Percentiles rank a stretch among this genome's conserved stretches.
phyloP scores from a whole-genome alignment of 2,113 vertebrate species.

The Meriones unguiculatus region DNA sequence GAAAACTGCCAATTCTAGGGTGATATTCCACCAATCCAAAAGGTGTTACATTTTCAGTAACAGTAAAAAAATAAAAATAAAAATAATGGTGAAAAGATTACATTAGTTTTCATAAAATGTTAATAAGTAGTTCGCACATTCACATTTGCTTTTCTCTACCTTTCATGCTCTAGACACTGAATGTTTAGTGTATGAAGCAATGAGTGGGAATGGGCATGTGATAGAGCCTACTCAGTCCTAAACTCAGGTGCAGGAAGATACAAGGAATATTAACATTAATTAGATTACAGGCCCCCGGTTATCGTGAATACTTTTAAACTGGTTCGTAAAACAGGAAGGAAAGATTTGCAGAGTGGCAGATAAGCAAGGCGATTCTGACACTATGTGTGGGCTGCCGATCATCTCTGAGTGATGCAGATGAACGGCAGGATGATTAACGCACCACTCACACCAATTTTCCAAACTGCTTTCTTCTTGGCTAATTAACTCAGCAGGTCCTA shows the following conservation, averaged over 20 bases:
- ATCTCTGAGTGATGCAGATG: background rate
- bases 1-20: background rate
- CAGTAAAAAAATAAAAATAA: background rate
- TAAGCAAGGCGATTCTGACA: background rate
- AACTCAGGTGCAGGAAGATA: background rate
- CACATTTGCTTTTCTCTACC: background rate
- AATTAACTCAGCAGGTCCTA: background rate
- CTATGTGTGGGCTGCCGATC: accelerated
- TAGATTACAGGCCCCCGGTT: background rate
- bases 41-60: background rate
- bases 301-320: background rate
- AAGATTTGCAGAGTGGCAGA: background rate
- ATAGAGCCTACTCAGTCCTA: background rate
- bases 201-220: background rate
- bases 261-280: background rate
- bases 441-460: background rate
- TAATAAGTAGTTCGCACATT: background rate
- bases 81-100: background rate
- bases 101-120: background rate
- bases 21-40: background rate
- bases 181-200: background rate
- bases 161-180: background rate
- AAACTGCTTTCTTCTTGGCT: constrained; percentile 9
- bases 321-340: background rate
- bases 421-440: background rate